These are phyloP conservation scores for Bufotes viridis DNA, from an alignment of 2,797 vertebrate genomes.

Conservation along the genomic window DNA sequence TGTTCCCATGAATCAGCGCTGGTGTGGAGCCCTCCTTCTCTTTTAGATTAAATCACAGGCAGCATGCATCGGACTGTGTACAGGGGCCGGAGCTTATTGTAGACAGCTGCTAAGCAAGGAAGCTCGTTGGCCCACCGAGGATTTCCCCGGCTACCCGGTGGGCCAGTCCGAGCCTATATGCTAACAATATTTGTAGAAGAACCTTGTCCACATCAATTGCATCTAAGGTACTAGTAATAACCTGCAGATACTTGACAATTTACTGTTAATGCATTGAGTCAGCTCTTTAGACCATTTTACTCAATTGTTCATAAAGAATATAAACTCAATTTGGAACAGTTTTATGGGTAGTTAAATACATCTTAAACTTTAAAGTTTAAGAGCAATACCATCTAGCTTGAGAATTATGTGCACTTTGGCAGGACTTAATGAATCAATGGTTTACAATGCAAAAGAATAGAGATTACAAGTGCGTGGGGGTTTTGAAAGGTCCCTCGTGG, in stretches of 20 bases:
- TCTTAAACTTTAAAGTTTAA: slow-evolving; percentile 7
- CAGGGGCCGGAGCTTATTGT: no score
- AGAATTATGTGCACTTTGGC: slow-evolving; percentile 16
- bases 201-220: neutral
- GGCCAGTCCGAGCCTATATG: no score
- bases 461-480: slow-evolving; percentile 27
- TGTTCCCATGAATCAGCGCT: no score
- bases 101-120: no score
- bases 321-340: neutral
- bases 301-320: neutral
- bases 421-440: slow-evolving; percentile 22
- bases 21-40: no score
- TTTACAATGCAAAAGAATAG: slow-evolving; percentile 17
- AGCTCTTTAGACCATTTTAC: neutral
- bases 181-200: neutral
- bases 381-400: neutral
- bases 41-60: no score
- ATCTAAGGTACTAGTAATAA: neutral
- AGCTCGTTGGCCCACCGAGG: no score
- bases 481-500: slow-evolving; percentile 10
- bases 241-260: neutral
- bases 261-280: neutral
- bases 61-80: no score
- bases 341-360: neutral
- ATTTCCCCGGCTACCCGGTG: no score